Percentiles rank a stretch among this genome's conserved stretches.
Evolutionary conservation across 2,888 invertebrate species (phyloP).

Genomic region (Pristionchus japonicus): DNA sequence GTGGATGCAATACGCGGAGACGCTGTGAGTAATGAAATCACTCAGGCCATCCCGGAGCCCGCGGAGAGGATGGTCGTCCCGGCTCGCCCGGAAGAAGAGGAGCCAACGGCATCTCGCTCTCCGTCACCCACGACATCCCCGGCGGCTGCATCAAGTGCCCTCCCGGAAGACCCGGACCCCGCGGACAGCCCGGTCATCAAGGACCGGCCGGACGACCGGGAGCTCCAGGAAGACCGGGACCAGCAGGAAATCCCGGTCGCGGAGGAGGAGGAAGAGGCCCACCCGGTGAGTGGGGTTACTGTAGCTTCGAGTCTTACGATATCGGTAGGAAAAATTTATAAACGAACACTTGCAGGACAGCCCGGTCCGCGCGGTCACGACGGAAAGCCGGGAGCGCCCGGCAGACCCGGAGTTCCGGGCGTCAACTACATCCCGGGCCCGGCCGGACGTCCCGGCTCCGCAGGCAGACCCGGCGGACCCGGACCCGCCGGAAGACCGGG

Average conservation of each 20-base stretch:
- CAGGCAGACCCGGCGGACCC: constrained; percentile 54
- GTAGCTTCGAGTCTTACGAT: too few relatives aligned
- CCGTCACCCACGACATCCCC: neutral
- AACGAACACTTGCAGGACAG: constrained; percentile 51
- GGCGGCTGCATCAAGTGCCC: constrained; percentile 39
- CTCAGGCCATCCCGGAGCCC: neutral
- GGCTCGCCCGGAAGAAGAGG: neutral
- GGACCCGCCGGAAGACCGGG: constrained; percentile 57
- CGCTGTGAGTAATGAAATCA: too few relatives aligned
- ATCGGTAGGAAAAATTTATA: neutral
- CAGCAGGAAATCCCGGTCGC: constrained; percentile 53
- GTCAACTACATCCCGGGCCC: constrained; percentile 41
- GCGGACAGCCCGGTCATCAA: constrained; percentile 54
- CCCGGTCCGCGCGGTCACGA: constrained; percentile 54
- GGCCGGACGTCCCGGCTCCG: constrained; percentile 53
- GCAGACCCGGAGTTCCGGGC: constrained; percentile 54
- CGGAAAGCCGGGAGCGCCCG: constrained; percentile 54
- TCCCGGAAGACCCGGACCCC: constrained; percentile 54
- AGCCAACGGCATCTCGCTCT: constrained; percentile 2
- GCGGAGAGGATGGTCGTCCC: constrained; percentile 19
- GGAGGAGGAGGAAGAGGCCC: constrained; percentile 50
- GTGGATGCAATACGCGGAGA: too few relatives aligned
- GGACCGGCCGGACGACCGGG: constrained; percentile 56
- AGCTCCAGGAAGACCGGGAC: constrained; percentile 53
- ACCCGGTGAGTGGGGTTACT: neutral